A percentile compares a stretch with the other conserved stretches of the same genome.
Evolutionary conservation across 2,797 vertebrate species (phyloP).

Genomic region (Chloroceryle amazona): DNA sequence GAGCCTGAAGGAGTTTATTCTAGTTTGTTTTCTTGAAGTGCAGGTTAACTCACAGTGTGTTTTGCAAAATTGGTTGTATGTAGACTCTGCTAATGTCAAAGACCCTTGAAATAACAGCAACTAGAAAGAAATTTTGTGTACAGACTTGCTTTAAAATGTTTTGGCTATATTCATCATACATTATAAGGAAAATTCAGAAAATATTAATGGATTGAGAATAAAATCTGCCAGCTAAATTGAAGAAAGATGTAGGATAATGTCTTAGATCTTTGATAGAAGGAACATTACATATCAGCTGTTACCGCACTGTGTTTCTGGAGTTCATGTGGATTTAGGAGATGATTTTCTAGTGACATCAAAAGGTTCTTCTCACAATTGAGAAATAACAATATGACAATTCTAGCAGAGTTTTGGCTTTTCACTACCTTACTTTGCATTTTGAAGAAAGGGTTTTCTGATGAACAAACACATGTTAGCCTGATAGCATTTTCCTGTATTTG

Average conservation of each 20-base stretch:
- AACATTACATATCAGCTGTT: neutral
- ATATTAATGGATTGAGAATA: neutral
- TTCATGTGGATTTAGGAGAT: neutral
- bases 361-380: neutral
- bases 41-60: neutral
- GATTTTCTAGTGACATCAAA: neutral
- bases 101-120: neutral
- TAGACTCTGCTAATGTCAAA: neutral
- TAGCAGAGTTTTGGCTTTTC: conserved; percentile 27
- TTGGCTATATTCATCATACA: neutral
- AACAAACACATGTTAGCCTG: conserved; percentile 38
- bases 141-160: neutral
- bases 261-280: neutral
- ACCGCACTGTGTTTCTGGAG: neutral
- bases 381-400: neutral
- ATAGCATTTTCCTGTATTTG: conserved; percentile 66
- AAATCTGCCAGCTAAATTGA: neutral
- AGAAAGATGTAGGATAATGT: neutral
- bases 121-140: neutral
- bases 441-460: conserved; percentile 44
- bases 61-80: neutral
- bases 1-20: neutral
- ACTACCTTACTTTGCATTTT: conserved; percentile 7
- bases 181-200: neutral
- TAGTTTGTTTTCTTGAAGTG: neutral